Base-by-base conservation (phyloP, 2,888 invertebrate species). In the Omphaloscelis lunosa region DNA sequence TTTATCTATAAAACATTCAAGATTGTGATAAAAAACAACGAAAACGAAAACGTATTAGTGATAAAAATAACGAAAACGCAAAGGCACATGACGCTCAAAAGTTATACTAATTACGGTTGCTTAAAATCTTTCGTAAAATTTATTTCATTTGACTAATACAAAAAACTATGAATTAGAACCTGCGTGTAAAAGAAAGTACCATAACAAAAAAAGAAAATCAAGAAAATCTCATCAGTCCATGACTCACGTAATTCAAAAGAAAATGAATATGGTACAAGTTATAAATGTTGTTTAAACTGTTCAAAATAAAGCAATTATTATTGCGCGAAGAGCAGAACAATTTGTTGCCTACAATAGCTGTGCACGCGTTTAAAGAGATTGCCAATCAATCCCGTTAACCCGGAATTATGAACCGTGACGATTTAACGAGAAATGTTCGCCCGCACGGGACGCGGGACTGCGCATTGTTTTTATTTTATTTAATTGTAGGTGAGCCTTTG, bases 371-470 rank as follows among this genome's bases (percentile, higher is more conserved):
- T 88, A 88, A 88, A 86, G 80, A 86, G 85, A 85, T 84, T 85
- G 83, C 88, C 86, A 90, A 90, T 87, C 88, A 89, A 89, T 89
- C 80, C 88, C 82, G 86, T 84, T 84, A 86, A 81, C 86, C 86
- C 84, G 84, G 83, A 88, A 90, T 89, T 90, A 89, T 86, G 84
- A 86, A 89, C 89, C 93, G 93, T 92, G 91, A 91, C 87, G 89
- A 90, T 93, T 93, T 94, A 94, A 94, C 92, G 91, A 94, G 91
- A 81, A 81, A 80, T 83, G 86, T 87, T 81, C 83, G 78, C 81
- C 79, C 80, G 79, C 69, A 71, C 75, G 77, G 75, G 74, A 71
- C 74, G 67, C 61, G 45, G 69, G 65, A 66, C 53, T 65, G 62
- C 48, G 75, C 66, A 77, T 82, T 88, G 82, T 84, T 89, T 87